These are phyloP conservation scores for Plectrocnemia conspersa DNA, from an alignment of 1,140 invertebrate species.

Conservation along the genomic window DNA sequence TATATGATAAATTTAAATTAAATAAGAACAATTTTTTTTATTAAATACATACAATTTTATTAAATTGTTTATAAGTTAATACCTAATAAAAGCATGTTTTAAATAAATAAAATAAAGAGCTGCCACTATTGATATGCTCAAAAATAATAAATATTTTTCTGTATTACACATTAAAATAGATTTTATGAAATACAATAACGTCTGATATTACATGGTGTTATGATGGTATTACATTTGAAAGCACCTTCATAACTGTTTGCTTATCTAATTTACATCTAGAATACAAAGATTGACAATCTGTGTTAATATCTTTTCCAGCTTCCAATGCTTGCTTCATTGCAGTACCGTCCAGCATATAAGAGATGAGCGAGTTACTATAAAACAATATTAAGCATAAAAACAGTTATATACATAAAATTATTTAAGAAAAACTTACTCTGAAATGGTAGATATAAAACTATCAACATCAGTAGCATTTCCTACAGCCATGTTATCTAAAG, in stretches of 20 bases:
- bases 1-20: too few relatives aligned
- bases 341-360: constrained; percentile 68
- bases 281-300: constrained; percentile 57
- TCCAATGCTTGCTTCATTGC: constrained; percentile 70
- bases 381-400: constrained; percentile 29
- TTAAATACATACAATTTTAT: too few relatives aligned
- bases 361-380: constrained; percentile 65
- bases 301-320: constrained; percentile 56
- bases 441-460: constrained; percentile 59
- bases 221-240: constrained; percentile 55
- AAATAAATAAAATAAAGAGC: too few relatives aligned
- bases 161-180: too few relatives aligned
- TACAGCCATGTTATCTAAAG: constrained; percentile 56
- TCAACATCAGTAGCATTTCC: constrained; percentile 62
- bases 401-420: not conserved
- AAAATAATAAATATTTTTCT: too few relatives aligned
- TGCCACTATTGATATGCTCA: too few relatives aligned
- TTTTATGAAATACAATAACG: too few relatives aligned
- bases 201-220: too few relatives aligned
- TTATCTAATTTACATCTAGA: constrained; percentile 61
- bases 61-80: too few relatives aligned
- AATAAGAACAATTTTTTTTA: too few relatives aligned
- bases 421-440: constrained; percentile 51
- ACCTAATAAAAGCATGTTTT: too few relatives aligned
- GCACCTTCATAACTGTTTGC: constrained; percentile 58